phyloP scores from a whole-genome alignment of 2,113 vertebrate species.

The Podilymbus podiceps region DNA sequence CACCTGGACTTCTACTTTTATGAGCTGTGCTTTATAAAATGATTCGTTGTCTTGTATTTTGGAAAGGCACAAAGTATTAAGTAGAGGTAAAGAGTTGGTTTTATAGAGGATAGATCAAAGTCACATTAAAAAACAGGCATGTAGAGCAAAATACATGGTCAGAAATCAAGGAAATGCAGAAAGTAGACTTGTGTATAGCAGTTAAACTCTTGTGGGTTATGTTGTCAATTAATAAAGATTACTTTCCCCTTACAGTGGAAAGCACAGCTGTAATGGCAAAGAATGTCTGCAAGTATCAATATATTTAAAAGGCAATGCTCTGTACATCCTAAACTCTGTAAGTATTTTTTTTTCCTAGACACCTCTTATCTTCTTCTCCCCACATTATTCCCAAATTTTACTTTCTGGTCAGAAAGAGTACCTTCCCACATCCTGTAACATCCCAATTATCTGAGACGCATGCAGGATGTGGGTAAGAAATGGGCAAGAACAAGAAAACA shows the following conservation, averaged over 20 bases:
- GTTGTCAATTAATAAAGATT: background rate
- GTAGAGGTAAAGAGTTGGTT: background rate
- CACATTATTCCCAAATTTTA: background rate
- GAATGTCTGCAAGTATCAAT: background rate
- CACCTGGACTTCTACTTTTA: background rate
- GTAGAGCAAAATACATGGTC: background rate
- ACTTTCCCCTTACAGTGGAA: background rate
- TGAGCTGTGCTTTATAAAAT: background rate
- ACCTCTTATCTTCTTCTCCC: background rate
- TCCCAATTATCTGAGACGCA: background rate
- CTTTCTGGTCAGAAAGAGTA: background rate
- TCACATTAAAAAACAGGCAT: background rate
- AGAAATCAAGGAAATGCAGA: background rate
- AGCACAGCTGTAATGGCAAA: background rate
- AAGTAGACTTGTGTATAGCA: background rate
- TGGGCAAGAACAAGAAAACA: background rate
- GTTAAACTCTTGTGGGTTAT: background rate
- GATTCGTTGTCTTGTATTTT: background rate
- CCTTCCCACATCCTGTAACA: background rate
- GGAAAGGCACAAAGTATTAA: background rate
- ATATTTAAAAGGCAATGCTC: background rate
- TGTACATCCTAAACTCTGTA: background rate
- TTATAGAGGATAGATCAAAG: background rate
- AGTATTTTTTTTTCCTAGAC: background rate
- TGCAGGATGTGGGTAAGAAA: background rate